Evolutionary conservation across 1,140 invertebrate genomes (phyloP).

Genomic region (Apis mellifera): DNA sequence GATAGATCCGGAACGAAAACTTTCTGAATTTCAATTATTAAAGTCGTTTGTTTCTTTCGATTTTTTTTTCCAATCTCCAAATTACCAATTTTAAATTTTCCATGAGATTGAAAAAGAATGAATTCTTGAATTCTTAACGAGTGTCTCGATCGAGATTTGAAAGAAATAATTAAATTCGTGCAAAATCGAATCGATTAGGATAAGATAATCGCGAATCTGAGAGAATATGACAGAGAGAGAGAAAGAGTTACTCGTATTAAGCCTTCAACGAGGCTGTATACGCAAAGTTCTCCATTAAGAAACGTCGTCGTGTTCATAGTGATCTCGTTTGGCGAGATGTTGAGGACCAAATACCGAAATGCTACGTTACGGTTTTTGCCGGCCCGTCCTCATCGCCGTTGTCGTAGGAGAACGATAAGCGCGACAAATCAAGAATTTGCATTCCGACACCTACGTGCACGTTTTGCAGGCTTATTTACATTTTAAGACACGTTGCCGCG

Average conservation of each 20-base stretch:
- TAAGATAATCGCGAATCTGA: constrained; percentile 53
- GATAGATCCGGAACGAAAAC: too few relatives aligned
- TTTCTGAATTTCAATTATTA: too few relatives aligned
- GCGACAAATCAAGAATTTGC: constrained; percentile 59
- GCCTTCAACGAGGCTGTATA: constrained; percentile 55
- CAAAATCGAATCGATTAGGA: constrained; percentile 53
- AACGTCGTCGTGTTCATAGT: not conserved
- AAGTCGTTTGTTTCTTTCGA: too few relatives aligned
- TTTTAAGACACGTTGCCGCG: constrained; percentile 45
- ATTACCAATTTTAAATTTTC: too few relatives aligned
- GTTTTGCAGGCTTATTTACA: constrained; percentile 60
- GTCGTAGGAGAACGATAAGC: constrained; percentile 47
- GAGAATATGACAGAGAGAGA: constrained; percentile 47
- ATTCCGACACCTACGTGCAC: constrained; percentile 48
- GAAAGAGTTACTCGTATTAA: constrained; percentile 58
- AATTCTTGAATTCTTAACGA: too few relatives aligned
- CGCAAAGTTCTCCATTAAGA: constrained; percentile 44
- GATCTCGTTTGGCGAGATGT: not conserved
- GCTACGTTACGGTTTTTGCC: constrained; percentile 31
- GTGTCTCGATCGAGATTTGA: too few relatives aligned
- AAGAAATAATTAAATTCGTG: constrained; percentile 46
- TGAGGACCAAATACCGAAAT: not conserved
- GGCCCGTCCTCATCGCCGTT: not conserved
- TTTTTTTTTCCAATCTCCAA: too few relatives aligned
- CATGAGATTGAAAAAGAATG: too few relatives aligned